Percentiles rank a stretch among this genome's conserved stretches.
phyloP scores from a whole-genome alignment of 2,797 vertebrate genomes.

The Amblyraja radiata region DNA sequence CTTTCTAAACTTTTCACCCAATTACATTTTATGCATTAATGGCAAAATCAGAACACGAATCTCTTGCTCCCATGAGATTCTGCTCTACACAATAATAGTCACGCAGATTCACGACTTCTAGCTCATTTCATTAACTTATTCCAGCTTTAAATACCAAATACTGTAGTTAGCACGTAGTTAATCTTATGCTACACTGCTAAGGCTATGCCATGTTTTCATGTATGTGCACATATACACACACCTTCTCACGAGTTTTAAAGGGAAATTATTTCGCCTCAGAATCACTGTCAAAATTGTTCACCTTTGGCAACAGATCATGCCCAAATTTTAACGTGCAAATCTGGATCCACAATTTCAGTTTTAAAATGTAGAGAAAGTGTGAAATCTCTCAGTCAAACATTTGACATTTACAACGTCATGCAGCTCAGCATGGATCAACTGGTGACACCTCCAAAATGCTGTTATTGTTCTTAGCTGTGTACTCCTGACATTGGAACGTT shows the following conservation, averaged over 20 bases:
- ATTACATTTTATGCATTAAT: neutral
- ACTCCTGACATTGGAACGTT: neutral
- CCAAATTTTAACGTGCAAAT: neutral
- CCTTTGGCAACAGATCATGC: neutral
- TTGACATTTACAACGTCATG: neutral
- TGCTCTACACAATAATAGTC: neutral
- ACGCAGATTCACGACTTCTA: neutral
- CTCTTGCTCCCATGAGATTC: neutral
- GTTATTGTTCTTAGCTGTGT: neutral
- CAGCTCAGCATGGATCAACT: neutral
- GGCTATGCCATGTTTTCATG: no score
- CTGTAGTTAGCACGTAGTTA: neutral
- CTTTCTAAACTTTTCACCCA: neutral
- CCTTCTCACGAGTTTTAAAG: neutral
- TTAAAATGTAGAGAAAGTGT: neutral
- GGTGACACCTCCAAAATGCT: neutral
- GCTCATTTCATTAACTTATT: neutral
- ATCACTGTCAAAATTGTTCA: neutral
- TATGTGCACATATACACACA: no score
- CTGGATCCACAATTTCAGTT: neutral
- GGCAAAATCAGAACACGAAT: neutral
- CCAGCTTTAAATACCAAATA: neutral
- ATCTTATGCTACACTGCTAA: neutral
- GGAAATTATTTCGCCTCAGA: neutral
- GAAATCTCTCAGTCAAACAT: neutral